phyloP scores from a whole-genome alignment of 2,888 invertebrate genomes.

The Troilus luridus region DNA sequence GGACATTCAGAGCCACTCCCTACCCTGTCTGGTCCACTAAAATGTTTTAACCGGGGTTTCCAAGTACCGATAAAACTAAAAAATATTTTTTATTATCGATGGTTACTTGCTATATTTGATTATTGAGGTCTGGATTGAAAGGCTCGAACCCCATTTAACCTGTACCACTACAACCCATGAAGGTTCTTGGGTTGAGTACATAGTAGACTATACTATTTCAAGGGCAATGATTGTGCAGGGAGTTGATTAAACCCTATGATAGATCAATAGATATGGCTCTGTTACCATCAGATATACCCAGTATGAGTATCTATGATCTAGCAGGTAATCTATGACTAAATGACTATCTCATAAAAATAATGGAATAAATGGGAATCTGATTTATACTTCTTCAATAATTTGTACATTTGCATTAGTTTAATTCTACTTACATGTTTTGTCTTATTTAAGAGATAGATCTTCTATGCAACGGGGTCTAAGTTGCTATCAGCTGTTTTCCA shows the following conservation, averaged over 20 bases:
- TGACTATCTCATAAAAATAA: neutral
- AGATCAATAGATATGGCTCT: neutral
- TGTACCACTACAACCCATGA: too few species aligned
- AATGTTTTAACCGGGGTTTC: too few species aligned
- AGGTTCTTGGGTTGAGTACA: too few species aligned
- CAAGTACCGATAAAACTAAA: too few species aligned
- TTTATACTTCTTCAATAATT: neutral
- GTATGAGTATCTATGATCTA: neutral
- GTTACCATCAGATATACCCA: neutral
- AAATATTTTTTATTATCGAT: neutral
- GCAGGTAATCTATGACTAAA: neutral
- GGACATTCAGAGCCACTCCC: too few species aligned
- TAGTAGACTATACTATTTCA: too few species aligned
- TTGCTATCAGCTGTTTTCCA: conserved; percentile 16
- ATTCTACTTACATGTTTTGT: neutral
- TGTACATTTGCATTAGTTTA: neutral
- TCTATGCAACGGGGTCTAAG: neutral
- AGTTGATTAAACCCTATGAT: too few species aligned
- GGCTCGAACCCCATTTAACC: neutral
- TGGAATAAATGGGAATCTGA: neutral
- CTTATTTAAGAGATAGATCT: neutral
- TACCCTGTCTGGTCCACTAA: too few species aligned
- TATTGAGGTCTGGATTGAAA: neutral
- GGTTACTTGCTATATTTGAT: neutral
- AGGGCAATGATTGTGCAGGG: too few species aligned